Base-by-base conservation (phyloP, 2,888 invertebrate genomes). In the Apotomis turbidana region DNA sequence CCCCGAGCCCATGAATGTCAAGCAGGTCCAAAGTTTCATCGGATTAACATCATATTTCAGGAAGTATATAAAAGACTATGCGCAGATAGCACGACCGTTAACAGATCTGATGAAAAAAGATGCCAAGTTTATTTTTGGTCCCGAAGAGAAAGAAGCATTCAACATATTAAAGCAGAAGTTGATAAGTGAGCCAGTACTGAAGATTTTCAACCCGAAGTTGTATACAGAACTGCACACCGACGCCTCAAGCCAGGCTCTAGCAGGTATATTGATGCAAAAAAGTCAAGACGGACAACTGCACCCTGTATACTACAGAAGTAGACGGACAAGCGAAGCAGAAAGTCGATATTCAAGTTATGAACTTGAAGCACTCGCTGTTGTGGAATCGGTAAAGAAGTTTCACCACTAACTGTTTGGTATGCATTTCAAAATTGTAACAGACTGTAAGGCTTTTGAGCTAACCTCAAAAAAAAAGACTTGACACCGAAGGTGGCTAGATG, bases 301-400 rank as follows among this genome's bases (percentile, higher is more conserved):
- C n/a, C 74, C 71, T 27, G 64, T 74, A 12, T 49, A 74, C 15
- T 15, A 15, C 15, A 15, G 15, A 15, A 15, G 15, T 15, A 15
- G 15, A 15, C 15, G 15, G 15, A 74, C 74, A 60, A 74, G 6
- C 71, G 57, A 57, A n/a, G 57, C 49, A 8, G 46, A 66, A 36
- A 57, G 36, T 5, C 44, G 27, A 38, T 62, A 72, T 55, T 9
- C 36, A 1, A 72, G 68, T 15, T 74, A 76, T 68, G 74, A 76
- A 5, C 36, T 75, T 0, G 74, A 75, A 49, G 72, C 71, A 0
- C 44, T 76, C 5, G 76, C 76, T n/a, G 54, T 76, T 5, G 52
- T 76, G 1, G 74, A 76, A 59, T 69, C 44, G n/a, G 51, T 75
- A 0, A 75, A 73, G 49, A 75, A 74, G 51, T 76, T 75, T 57